Base-by-base conservation (phyloP, 2,888 invertebrate genomes). In the Cistogaster globosa region DNA sequence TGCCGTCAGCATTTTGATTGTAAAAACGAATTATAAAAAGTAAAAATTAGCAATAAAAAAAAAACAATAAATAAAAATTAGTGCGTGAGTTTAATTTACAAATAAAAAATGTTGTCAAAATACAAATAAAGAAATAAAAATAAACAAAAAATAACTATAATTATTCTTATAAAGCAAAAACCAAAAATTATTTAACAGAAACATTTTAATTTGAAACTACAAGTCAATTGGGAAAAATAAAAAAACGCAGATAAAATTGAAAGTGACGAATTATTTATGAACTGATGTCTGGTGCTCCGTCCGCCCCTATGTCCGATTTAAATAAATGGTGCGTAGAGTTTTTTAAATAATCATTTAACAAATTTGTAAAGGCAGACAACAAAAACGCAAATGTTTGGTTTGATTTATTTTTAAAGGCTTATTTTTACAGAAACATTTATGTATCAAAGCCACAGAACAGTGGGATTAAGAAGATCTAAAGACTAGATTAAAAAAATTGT, bases 71-170 rank as follows among this genome's bases (percentile, higher is more conserved):
- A 80, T n/a, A 79, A 38, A 26, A 26, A 1, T 26, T 72, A 55
- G 76, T 76, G 79, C 84, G 84, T 84, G 84, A 71, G 75, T 72
- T 76, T 67, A 84, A 84, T 84, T 80, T 58, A 55, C 45, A 80
- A 80, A 55, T 55, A 75, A 36, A 42, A 32, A 58, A 18, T 67
- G 12, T 48, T 67, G 76, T 58, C 48, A 76, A 60, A 77, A 78
- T 53, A 62, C 26, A 38, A 53, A 38, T 68, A 18, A 22, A 20
- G 12, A 45, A 42, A 62, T 32, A 48, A 68, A 62, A 67, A 42
- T 12, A 32, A 38, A 58, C n/a, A n/a, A n/a, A 32, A 63, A 51
- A 12, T 20, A 20, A 20, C 51, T 51, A 20, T 58, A 62, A 51
- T 51, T 69, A n/a, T 62, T 42, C 11, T n/a, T 42, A 8, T 11